phyloP scores from a whole-genome alignment of 2,797 vertebrate genomes.

The Alauda arvensis region DNA sequence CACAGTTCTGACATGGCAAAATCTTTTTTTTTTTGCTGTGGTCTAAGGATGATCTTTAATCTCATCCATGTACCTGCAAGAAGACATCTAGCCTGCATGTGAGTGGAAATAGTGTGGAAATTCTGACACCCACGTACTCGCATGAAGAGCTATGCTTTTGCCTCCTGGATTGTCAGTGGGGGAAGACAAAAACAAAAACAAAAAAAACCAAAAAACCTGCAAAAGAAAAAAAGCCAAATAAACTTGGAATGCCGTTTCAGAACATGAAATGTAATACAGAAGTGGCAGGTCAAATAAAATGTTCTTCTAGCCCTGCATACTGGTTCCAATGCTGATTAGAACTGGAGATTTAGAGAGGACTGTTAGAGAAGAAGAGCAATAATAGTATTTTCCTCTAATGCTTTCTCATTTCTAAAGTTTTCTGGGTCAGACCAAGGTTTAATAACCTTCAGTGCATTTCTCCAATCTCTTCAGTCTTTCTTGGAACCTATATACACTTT shows the following conservation, averaged over 20 bases:
- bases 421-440: background rate
- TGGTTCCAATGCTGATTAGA: background rate
- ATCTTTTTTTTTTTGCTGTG: background rate
- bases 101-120: background rate
- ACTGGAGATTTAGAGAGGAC: background rate
- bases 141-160: background rate
- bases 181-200: background rate
- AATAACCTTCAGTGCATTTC: background rate
- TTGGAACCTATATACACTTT: background rate
- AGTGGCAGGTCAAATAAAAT: background rate
- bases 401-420: background rate
- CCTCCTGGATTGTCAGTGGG: background rate
- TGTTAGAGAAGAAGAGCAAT: background rate
- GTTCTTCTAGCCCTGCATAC: background rate
- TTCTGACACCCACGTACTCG: background rate
- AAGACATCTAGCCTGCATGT: background rate
- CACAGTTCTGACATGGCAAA: background rate
- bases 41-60: background rate
- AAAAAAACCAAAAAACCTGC: no score
- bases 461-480: background rate
- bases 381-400: background rate
- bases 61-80: background rate
- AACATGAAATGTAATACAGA: background rate
- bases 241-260: background rate
- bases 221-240: background rate